Conservation (phyloP, 2,797 vertebrate genomes). For the Rousettus madagascariensis region DNA sequence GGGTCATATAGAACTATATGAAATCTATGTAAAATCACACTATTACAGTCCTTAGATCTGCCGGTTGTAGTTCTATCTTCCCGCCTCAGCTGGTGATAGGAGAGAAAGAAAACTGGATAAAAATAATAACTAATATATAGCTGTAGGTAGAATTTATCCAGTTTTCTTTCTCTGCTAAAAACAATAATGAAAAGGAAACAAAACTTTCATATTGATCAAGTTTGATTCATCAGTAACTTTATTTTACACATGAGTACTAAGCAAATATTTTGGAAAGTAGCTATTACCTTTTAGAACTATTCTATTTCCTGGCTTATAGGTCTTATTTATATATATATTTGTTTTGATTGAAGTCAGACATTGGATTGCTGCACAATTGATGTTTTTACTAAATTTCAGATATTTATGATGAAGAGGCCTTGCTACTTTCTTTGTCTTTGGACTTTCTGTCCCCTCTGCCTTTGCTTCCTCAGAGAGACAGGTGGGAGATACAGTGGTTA, state of each 20-base stretch:
- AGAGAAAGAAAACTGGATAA: no score
- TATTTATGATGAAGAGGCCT: not conserved
- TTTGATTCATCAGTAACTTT: not conserved
- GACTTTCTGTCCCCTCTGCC: not conserved
- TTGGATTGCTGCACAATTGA: not conserved
- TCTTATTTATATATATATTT: not conserved
- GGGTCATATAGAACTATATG: not conserved
- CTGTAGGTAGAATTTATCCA: not conserved
- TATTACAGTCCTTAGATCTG: not conserved
- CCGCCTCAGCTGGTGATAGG: not conserved
- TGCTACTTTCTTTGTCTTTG: not conserved
- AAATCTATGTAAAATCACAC: not conserved
- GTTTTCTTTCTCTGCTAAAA: not conserved
- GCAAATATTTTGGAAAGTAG: not conserved
- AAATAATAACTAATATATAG: not conserved
- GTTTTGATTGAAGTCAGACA: not conserved
- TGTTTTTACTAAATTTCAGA: not conserved
- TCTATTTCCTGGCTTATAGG: not conserved
- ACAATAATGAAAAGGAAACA: not conserved
- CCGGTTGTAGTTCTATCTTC: not conserved
- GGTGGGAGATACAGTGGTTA: not conserved
- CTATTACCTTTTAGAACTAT: not conserved
- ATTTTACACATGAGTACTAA: not conserved
- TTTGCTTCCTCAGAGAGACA: not conserved
- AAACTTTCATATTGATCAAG: not conserved